Evolutionary conservation across 1,140 invertebrate species (phyloP), one percentile per base, ranked within the genome.

Genomic region (Antheraea mylitta): DNA sequence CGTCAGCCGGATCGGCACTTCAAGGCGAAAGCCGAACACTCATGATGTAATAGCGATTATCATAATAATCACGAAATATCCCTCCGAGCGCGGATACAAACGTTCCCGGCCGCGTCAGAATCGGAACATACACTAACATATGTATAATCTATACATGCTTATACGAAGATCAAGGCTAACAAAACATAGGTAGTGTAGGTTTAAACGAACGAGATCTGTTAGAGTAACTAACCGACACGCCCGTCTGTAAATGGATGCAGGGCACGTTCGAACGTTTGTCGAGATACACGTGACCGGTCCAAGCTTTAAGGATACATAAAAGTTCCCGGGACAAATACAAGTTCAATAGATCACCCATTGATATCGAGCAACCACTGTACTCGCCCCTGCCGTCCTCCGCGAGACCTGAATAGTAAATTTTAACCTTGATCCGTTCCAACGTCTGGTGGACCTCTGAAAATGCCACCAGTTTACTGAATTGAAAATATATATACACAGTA

Each of bases 281-380:
- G 60, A n/a, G 30, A 22, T 16, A 61, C 60, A 36, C 62, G 30
- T 64, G 62, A 64, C 62, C 62, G 37, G 30, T 19, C 16, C 64
- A 38, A 18, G 30, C 62, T 22, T 36, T 42, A 65, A 48, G 42
- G 64, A 65, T 65, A 65, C 37, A 48, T 19, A 53, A 36, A 65
- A 65, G 64, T 65, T 65, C 38, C 42, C 64, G 64, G 18, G 38
- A 65, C 64, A 65, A 65, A 65, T 22, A 48, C 64, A 18, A 45
- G 64, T 18, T 38, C 64, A 18, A 65, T 65, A 65, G 64, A 65
- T 65, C 64, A 65, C 64, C 64, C 48, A 65, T 65, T 65, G 64
- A 65, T 65, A 65, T 48, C 37, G 42, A 3, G 3, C 36, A 42
- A 42, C 18, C 18, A 30, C 3, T 45, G 42, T 65, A 63, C 7